Percentiles rank a stretch among this genome's conserved stretches.
These are phyloP conservation scores for Lamellibrachia luymesi DNA, from an alignment of 1,140 invertebrate species.

Conservation along the genomic window DNA sequence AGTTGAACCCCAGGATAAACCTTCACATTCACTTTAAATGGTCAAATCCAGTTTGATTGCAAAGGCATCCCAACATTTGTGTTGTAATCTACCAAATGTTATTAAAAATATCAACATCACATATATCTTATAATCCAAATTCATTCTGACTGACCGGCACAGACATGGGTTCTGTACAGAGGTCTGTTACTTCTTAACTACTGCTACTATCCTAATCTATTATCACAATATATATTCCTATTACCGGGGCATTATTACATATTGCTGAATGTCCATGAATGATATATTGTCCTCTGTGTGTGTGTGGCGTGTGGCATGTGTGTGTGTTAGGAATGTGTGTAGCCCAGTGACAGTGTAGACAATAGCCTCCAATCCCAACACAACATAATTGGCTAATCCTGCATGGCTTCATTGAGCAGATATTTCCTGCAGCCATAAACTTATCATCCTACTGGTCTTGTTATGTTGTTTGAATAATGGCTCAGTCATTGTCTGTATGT, in stretches of 20 bases:
- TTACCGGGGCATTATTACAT: not conserved
- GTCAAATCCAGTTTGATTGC: not conserved
- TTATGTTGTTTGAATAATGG: conserved; percentile 2
- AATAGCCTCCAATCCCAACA: not conserved
- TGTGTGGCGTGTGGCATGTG: not conserved
- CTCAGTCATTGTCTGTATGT: not conserved
- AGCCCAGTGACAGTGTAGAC: not conserved
- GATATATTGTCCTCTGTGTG: not conserved
- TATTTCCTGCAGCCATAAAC: not conserved
- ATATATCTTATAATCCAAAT: not conserved
- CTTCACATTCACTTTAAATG: not conserved
- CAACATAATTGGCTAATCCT: not conserved
- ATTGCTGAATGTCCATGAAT: not conserved
- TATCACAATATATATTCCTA: not conserved
- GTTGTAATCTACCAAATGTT: too few relatives aligned
- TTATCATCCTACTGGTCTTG: not conserved
- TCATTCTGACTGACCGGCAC: not conserved
- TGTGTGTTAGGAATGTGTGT: not conserved
- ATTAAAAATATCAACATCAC: not conserved
- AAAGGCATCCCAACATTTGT: too few relatives aligned
- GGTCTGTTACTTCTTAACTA: not conserved
- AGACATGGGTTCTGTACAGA: not conserved
- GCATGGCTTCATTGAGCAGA: not conserved
- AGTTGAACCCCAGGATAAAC: not conserved
- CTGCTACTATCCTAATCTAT: not conserved